Evolutionary conservation across 2,797 vertebrate species (phyloP).

Genomic region (Harpagifer antarcticus): DNA sequence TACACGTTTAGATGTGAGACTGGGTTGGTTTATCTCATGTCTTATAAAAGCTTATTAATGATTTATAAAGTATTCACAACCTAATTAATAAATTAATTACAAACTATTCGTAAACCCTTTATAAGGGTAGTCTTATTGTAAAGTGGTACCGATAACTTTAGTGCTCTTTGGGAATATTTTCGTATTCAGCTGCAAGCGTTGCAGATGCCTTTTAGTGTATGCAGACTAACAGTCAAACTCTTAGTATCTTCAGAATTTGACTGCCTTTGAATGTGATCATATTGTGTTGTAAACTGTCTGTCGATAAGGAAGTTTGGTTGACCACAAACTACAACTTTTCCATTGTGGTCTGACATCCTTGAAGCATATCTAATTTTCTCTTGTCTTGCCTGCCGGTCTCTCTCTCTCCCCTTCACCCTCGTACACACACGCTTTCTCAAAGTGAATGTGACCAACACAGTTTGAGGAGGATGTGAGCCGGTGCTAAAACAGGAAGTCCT

Average conservation of each 20-base stretch:
- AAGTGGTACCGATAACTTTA: not conserved
- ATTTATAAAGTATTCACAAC: no score
- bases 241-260: not conserved
- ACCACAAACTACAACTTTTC: slow-evolving; percentile 43
- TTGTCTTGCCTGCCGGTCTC: slow-evolving; percentile 16
- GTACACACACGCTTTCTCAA: not conserved
- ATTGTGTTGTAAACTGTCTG: not conserved
- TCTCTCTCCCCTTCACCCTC: not conserved
- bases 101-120: no score
- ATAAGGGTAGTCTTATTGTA: no score
- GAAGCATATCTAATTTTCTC: slow-evolving; percentile 26
- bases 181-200: slow-evolving; percentile 2
- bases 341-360: slow-evolving; percentile 28
- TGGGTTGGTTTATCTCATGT: no score
- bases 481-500: slow-evolving; percentile 71
- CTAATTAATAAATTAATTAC: no score
- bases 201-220: not conserved
- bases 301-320: slow-evolving; percentile 32
- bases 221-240: no score
- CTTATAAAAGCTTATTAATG: no score
- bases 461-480: slow-evolving; percentile 56
- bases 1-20: no score
- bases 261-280: not conserved
- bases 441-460: slow-evolving; percentile 21
- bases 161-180: not conserved